A percentile compares a stretch with the other conserved stretches of the same genome.
Evolutionary conservation across 2,888 invertebrate genomes (phyloP).

Genomic region (Dusona sp.): DNA sequence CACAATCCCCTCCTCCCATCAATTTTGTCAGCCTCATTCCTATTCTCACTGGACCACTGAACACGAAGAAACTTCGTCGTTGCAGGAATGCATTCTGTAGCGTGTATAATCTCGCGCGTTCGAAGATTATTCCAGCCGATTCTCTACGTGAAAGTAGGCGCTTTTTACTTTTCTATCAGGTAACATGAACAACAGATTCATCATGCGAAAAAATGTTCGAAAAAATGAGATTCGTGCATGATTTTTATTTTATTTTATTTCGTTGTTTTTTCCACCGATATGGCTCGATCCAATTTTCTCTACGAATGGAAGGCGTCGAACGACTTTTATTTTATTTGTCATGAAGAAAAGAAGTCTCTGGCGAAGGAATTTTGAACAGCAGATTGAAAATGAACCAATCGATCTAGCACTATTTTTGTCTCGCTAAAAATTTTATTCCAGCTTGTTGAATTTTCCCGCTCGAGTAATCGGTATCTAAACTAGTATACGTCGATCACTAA

Average conservation of each 20-base stretch:
- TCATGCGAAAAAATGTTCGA: constrained; percentile 40
- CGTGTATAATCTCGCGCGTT: constrained; percentile 53
- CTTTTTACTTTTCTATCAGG: constrained; percentile 22
- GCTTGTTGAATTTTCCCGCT: constrained; percentile 45
- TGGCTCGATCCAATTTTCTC: neutral
- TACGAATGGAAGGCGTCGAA: neutral
- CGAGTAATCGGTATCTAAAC: constrained; percentile 6
- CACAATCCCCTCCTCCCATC: neutral
- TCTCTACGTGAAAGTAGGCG: constrained; percentile 17
- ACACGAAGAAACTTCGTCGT: constrained; percentile 38
- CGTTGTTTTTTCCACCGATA: constrained; percentile 18
- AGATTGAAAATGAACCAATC: constrained; percentile 25
- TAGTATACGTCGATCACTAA: constrained; percentile 15
- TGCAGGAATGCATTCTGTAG: constrained; percentile 35
- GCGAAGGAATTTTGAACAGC: neutral
- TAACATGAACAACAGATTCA: constrained; percentile 2
- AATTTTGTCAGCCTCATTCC: constrained; percentile 15
- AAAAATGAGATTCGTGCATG: constrained; percentile 32
- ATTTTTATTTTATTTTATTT: constrained; percentile 37
- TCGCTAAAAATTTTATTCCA: constrained; percentile 24
- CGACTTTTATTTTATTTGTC: constrained; percentile 4
- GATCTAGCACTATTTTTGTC: constrained; percentile 5
- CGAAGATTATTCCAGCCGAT: constrained; percentile 56
- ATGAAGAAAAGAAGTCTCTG: neutral
- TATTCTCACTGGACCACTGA: constrained; percentile 14